phyloP scores from a whole-genome alignment of 1,140 invertebrate genomes.

The Ceratosolen solmsi region DNA sequence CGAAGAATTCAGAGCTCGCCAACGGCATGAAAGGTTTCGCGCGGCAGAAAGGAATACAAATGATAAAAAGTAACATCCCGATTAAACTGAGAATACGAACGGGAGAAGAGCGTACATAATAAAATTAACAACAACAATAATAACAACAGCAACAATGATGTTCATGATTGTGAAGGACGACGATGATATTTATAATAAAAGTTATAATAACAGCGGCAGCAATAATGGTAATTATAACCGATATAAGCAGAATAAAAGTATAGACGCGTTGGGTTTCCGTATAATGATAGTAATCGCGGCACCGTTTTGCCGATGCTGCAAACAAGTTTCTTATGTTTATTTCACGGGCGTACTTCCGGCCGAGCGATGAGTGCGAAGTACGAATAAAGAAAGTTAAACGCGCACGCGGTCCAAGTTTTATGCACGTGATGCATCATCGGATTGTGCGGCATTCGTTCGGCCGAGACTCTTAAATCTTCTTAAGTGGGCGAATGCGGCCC shows the following conservation, averaged over 20 bases:
- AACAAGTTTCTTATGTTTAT: slow-evolving; percentile 9
- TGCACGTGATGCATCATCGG: neutral
- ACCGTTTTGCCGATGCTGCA: neutral
- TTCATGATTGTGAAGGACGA: neutral
- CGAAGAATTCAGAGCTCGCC: neutral
- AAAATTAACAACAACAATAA: neutral
- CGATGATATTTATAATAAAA: neutral
- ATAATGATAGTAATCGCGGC: slow-evolving; percentile 39
- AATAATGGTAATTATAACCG: neutral
- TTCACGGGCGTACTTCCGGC: slow-evolving; percentile 5
- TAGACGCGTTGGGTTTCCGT: neutral
- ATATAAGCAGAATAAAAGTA: slow-evolving; percentile 8
- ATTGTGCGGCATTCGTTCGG: neutral
- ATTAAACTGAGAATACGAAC: neutral
- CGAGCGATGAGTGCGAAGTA: neutral
- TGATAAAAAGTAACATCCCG: neutral
- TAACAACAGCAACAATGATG: neutral
- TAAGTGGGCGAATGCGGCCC: neutral
- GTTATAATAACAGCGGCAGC: neutral
- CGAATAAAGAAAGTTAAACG: slow-evolving; percentile 4
- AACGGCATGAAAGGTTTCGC: neutral
- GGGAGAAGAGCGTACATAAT: neutral
- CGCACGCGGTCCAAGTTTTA: neutral
- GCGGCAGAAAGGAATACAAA: neutral
- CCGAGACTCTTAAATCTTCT: neutral